phyloP scores from a whole-genome alignment of 2,113 vertebrate species.

The Myxocyprinus asiaticus region DNA sequence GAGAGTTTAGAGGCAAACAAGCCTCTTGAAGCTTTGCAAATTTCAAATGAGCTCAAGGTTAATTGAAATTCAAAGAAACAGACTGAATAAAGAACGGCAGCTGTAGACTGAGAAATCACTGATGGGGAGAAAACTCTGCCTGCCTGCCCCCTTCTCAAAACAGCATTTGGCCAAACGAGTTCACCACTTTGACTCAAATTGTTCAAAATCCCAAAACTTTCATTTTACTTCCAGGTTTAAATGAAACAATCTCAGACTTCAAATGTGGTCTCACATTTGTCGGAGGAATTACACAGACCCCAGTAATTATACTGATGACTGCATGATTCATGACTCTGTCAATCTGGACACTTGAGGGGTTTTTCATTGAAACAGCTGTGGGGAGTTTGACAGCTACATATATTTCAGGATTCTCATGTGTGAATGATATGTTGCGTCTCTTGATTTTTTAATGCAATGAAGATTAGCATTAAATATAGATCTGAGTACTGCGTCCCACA shows the following conservation, averaged over 20 bases:
- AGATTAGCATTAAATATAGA: not conserved
- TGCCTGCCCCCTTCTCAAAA: constrained; percentile 5
- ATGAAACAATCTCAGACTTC: no score
- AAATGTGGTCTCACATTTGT: no score
- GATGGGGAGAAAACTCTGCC: constrained; percentile 47
- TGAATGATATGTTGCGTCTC: no score
- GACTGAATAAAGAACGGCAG: constrained; percentile 10
- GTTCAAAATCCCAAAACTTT: no score
- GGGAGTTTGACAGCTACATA: no score
- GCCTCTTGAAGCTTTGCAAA: constrained; percentile 26
- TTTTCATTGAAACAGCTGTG: no score
- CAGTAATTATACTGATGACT: no score
- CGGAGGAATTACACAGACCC: no score
- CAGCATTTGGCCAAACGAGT: constrained; percentile 15
- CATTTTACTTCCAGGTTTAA: no score
- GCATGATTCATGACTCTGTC: no score
- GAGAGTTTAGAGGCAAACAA: constrained; percentile 37
- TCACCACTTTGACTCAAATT: not conserved
- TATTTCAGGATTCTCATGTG: no score
- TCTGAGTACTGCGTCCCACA: not conserved
- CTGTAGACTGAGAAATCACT: constrained; percentile 30
- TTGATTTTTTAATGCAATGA: not conserved
- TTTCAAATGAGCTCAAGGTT: constrained; percentile 27
- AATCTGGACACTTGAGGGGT: no score
- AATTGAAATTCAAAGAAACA: constrained; percentile 16